phyloP scores from a whole-genome alignment of 2,888 invertebrate genomes.

The Lochmaea crataegi region DNA sequence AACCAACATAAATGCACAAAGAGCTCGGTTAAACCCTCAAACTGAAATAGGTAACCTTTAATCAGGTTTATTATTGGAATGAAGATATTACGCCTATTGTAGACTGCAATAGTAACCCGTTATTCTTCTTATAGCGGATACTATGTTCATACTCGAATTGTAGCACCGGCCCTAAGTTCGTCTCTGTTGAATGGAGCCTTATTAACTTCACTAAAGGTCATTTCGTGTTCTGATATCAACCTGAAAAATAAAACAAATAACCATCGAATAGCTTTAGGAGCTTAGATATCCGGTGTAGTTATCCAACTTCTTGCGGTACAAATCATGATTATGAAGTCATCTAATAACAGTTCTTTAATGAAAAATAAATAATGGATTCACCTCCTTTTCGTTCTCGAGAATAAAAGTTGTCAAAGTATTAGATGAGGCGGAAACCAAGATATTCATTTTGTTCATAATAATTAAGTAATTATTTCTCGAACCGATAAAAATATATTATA shows the following conservation, averaged over 20 bases:
- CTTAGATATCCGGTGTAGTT: conserved; percentile 3
- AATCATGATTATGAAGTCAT: neutral
- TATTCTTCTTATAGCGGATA: no score
- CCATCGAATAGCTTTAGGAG: neutral
- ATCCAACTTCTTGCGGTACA: neutral
- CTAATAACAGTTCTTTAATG: neutral
- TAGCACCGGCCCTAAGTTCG: neutral
- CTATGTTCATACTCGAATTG: neutral
- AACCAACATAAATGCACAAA: no score
- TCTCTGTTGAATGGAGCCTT: neutral
- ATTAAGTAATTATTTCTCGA: no score
- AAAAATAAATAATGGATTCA: conserved; percentile 2
- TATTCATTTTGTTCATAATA: no score
- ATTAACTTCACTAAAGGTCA: conserved; percentile 1
- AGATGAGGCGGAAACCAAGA: no score
- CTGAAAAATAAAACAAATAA: neutral
- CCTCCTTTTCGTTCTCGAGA: neutral
- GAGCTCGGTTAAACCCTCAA: no score
- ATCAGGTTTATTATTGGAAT: no score
- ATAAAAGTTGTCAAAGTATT: no score
- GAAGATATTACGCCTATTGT: no score
- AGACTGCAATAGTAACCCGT: no score
- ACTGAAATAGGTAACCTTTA: no score
- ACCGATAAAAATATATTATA: no score
- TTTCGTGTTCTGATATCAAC: neutral